Conservation (phyloP, 2,888 invertebrate species). For the Drosophila testacea region DNA sequence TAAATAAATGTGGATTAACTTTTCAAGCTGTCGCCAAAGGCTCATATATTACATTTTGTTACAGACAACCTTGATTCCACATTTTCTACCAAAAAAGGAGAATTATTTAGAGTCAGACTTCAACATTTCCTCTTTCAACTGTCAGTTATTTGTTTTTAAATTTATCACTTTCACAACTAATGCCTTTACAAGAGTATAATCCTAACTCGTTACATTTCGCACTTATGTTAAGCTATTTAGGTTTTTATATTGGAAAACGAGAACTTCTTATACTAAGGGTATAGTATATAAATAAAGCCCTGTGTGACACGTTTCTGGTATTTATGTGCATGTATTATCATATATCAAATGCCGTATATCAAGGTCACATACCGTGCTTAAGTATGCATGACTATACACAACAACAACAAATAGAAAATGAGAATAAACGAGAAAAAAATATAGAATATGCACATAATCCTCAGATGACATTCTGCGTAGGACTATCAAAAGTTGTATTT, state of each 20-base stretch:
- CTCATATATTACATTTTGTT: background rate
- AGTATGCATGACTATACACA: conserved; percentile 30
- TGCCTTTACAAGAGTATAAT: conserved; percentile 8
- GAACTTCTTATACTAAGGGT: conserved; percentile 22
- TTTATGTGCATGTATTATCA: conserved; percentile 46
- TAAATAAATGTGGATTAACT: background rate
- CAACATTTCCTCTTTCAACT: background rate
- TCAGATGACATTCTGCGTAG: conserved; percentile 38
- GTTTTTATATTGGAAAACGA: background rate
- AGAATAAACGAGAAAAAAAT: conserved; percentile 4
- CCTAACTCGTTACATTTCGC: conserved; percentile 19
- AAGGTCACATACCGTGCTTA: conserved; percentile 35
- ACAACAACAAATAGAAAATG: background rate
- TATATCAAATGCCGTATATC: conserved; percentile 45
- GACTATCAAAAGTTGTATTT: conserved; percentile 35
- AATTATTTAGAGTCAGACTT: background rate
- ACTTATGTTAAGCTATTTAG: conserved; percentile 15
- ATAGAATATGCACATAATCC: conserved; percentile 52
- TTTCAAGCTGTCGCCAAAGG: background rate
- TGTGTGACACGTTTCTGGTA: conserved; percentile 44
- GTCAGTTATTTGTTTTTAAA: background rate
- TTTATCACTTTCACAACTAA: conserved; percentile 17
- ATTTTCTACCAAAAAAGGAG: too few species aligned
- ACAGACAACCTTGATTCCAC: too few species aligned
- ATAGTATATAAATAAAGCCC: conserved; percentile 15